Evolutionary conservation across 2,888 invertebrate species (phyloP).

Genomic region (Asteroscopus sphinx): DNA sequence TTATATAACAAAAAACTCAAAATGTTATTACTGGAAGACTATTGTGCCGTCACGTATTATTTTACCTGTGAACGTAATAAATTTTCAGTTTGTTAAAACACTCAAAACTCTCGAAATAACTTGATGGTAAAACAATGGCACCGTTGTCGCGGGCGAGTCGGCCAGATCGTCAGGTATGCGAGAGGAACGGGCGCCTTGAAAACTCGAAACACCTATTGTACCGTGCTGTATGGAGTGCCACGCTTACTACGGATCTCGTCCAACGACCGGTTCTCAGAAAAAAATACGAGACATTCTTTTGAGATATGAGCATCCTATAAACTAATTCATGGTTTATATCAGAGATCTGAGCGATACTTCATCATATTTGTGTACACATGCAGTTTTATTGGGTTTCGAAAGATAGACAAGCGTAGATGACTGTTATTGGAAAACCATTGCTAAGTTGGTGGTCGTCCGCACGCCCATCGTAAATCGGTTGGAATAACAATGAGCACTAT

Average conservation of each 20-base stretch:
- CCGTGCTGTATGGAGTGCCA: slow-evolving; percentile 62
- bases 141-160: slow-evolving; percentile 58
- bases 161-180: slow-evolving; percentile 69
- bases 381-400: slow-evolving; percentile 35
- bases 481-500: slow-evolving; percentile 64
- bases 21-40: slow-evolving; percentile 58
- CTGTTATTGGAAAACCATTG: slow-evolving; percentile 34
- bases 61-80: slow-evolving; percentile 54
- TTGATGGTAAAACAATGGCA: slow-evolving; percentile 70
- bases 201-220: slow-evolving; percentile 76
- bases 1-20: slow-evolving; percentile 51
- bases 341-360: slow-evolving; percentile 12
- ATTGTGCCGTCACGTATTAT: slow-evolving; percentile 74
- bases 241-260: slow-evolving; percentile 64
- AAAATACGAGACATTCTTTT: slow-evolving; percentile 78
- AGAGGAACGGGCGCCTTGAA: slow-evolving; percentile 69
- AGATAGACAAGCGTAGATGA: slow-evolving; percentile 21
- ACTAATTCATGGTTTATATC: slow-evolving; percentile 39
- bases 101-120: slow-evolving; percentile 68
- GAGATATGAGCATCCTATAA: slow-evolving; percentile 58
- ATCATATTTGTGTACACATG: slow-evolving; percentile 15
- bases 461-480: slow-evolving; percentile 51
- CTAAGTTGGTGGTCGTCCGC: slow-evolving; percentile 51
- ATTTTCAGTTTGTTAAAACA: slow-evolving; percentile 66
- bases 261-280: slow-evolving; percentile 82